Conservation (phyloP, 2,888 invertebrate genomes). For the Metallyticus violacea region DNA sequence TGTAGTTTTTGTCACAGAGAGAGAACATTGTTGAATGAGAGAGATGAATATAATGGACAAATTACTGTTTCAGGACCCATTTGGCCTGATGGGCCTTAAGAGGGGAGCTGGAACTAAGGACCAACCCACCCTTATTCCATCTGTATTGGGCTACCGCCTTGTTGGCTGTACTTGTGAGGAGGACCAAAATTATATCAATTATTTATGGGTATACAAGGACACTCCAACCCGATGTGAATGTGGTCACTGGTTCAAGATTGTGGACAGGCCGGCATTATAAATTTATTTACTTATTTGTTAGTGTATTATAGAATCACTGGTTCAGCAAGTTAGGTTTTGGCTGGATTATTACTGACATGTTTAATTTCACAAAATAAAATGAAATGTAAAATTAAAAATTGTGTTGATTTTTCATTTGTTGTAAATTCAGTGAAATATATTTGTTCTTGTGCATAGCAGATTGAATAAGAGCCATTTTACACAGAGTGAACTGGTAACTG, state of each 20-base stretch:
- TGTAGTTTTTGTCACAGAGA: no score
- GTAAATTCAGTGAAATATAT: no score
- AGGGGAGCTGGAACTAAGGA: conserved; percentile 78
- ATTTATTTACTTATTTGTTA: background rate
- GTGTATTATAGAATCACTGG: background rate
- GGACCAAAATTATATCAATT: conserved; percentile 83
- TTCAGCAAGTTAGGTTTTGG: no score
- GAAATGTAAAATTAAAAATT: no score
- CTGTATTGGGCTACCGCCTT: conserved; percentile 83
- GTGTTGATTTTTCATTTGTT: no score
- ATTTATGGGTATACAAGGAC: conserved; percentile 93
- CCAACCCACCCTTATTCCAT: conserved; percentile 84
- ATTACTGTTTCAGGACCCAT: conserved; percentile 63
- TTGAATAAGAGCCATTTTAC: no score
- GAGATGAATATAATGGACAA: no score
- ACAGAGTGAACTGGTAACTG: no score
- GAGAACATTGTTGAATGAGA: no score
- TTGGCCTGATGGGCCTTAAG: conserved; percentile 72
- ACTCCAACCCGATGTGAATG: conserved; percentile 91
- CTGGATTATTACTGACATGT: no score
- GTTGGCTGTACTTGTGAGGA: conserved; percentile 97
- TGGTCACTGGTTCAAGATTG: conserved; percentile 94
- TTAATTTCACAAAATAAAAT: no score
- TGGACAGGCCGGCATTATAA: conserved; percentile 56
- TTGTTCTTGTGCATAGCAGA: no score